Percentiles rank a stretch among this genome's conserved stretches.
Evolutionary conservation across 2,888 invertebrate genomes (phyloP).

Genomic region (Matsumyia berberina): DNA sequence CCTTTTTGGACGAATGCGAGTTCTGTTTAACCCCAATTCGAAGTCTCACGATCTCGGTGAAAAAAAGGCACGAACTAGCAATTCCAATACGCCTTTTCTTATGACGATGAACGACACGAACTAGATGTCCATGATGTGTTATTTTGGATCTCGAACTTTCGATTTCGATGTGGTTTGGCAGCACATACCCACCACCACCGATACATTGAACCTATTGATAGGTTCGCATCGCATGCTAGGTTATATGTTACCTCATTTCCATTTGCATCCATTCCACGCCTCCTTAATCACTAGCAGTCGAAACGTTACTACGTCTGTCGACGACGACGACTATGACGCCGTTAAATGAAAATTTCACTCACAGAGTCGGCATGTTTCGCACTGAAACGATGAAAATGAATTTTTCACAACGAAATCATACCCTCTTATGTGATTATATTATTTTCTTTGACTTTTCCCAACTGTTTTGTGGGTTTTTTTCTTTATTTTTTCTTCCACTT

Average conservation of each 20-base stretch:
- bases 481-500: not conserved
- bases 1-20: constrained; percentile 1
- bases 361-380: not conserved
- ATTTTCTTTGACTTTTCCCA: constrained; percentile 10
- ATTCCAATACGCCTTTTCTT: constrained; percentile 14
- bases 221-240: constrained; percentile 20
- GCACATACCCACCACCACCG: not conserved
- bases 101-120: constrained; percentile 20
- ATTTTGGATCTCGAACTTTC: constrained; percentile 24
- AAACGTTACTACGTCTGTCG: not conserved
- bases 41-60: constrained; percentile 10
- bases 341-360: not conserved
- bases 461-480: constrained; percentile 6
- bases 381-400: constrained; percentile 6
- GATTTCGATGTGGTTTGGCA: constrained; percentile 17
- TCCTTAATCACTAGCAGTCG: constrained; percentile 17
- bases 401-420: constrained; percentile 13
- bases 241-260: constrained; percentile 2
- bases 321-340: not conserved
- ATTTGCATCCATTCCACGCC: constrained; percentile 7
- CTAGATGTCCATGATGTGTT: not conserved
- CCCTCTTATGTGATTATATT: constrained; percentile 39
- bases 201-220: constrained; percentile 8
- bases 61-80: constrained; percentile 1
- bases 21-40: constrained; percentile 39